A percentile compares a stretch with the other conserved stretches of the same genome.
Conservation (phyloP, 2,888 invertebrate genomes). For the Macrophya alboannulata region DNA sequence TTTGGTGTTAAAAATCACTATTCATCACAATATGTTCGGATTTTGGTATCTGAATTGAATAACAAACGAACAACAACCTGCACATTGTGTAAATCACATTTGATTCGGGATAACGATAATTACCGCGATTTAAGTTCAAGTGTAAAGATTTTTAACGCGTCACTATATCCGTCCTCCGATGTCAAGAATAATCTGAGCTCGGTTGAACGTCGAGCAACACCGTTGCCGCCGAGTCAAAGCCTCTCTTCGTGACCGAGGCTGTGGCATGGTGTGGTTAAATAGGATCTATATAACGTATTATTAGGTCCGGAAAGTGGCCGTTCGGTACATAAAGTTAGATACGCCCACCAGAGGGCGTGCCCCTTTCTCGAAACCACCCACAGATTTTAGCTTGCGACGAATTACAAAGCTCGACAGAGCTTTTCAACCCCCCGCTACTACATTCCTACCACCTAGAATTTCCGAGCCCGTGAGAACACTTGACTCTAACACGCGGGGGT, state of each 20-base stretch:
- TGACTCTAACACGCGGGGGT: conserved; percentile 48
- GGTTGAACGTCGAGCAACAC: conserved; percentile 38
- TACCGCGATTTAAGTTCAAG: not conserved
- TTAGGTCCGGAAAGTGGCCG: conserved; percentile 69
- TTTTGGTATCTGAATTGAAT: not conserved
- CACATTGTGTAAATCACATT: conserved; percentile 15
- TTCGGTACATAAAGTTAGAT: conserved; percentile 7
- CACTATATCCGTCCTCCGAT: conserved; percentile 26
- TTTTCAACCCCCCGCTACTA: conserved; percentile 26
- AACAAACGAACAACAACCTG: not conserved
- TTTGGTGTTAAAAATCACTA: not conserved
- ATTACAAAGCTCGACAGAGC: conserved; percentile 12
- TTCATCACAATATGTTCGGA: not conserved
- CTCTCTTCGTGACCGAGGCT: conserved; percentile 49
- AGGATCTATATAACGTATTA: conserved; percentile 77
- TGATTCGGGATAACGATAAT: not conserved
- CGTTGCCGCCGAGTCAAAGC: conserved; percentile 49
- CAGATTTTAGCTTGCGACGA: conserved; percentile 40
- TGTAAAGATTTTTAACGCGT: conserved; percentile 20
- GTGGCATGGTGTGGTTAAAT: conserved; percentile 71
- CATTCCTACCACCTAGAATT: conserved; percentile 16
- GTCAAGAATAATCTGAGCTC: conserved; percentile 45
- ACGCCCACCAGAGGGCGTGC: conserved; percentile 42
- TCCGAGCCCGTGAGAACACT: conserved; percentile 44
- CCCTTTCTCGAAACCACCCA: conserved; percentile 9